Percentiles rank a stretch among this genome's conserved stretches.
Evolutionary conservation across 2,797 vertebrate genomes (phyloP).

Genomic region (Sebastiscus albofasciatus): DNA sequence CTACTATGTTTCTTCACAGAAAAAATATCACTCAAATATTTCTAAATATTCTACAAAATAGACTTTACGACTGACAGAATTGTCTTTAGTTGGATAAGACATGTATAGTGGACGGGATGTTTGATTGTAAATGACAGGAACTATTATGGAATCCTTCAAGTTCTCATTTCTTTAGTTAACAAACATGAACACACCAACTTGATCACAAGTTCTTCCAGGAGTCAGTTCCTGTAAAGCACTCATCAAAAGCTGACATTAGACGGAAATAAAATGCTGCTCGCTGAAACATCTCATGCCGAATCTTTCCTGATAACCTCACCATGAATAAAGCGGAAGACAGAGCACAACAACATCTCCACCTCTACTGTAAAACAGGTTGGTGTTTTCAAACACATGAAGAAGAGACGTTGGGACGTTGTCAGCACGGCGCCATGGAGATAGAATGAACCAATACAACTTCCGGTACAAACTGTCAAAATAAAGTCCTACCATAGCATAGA

Average conservation of each 20-base stretch:
- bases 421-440: background rate
- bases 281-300: background rate
- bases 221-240: too few species aligned
- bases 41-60: background rate
- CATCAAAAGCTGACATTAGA: background rate
- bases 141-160: background rate
- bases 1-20: too few species aligned
- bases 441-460: background rate
- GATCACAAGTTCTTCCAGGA: background rate
- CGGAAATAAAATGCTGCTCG: background rate
- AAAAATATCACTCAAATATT: background rate
- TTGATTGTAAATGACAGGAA: background rate
- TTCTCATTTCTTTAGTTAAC: background rate
- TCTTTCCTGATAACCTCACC: background rate
- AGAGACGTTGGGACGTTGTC: background rate
- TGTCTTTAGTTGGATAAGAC: background rate
- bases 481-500: background rate
- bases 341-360: background rate
- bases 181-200: too few species aligned
- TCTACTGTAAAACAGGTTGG: rapidly evolving
- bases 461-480: constrained; percentile 5
- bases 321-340: background rate
- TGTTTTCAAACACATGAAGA: background rate
- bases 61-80: background rate
- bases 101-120: background rate